These are phyloP conservation scores for Drosophila rubida DNA, from an alignment of 2,888 invertebrate species.

Conservation along the genomic window DNA sequence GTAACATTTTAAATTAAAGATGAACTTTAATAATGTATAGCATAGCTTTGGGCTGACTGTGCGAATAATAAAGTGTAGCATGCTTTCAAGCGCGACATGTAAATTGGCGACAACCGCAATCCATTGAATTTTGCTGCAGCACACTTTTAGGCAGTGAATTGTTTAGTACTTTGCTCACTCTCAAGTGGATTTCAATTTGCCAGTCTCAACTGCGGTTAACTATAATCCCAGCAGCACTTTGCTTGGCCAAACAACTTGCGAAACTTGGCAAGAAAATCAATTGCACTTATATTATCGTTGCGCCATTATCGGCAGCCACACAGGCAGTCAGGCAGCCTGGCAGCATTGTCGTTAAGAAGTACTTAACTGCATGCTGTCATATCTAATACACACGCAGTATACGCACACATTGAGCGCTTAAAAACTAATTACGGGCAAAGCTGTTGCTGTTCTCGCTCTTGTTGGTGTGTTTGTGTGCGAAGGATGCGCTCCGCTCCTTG, in stretches of 20 bases:
- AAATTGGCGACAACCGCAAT: not conserved
- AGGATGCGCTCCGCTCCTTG: slow-evolving; percentile 15
- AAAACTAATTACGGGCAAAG: slow-evolving; percentile 79
- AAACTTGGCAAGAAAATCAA: slow-evolving; percentile 72
- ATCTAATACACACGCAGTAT: slow-evolving; percentile 54
- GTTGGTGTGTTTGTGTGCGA: slow-evolving; percentile 35
- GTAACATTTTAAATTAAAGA: not conserved
- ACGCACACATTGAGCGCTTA: slow-evolving; percentile 57
- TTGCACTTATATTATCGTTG: slow-evolving; percentile 64
- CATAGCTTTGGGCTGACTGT: not conserved
- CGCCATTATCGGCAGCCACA: slow-evolving; percentile 71
- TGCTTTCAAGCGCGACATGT: not conserved
- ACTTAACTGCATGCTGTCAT: slow-evolving; percentile 78
- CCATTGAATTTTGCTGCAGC: slow-evolving; percentile 1
- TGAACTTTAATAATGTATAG: not conserved
- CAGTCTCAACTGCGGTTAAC: slow-evolving; percentile 30
- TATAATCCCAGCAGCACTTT: slow-evolving; percentile 36
- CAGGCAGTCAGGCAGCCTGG: not conserved
- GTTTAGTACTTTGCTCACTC: not conserved
- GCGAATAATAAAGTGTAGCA: not conserved
- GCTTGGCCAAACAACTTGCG: slow-evolving; percentile 18
- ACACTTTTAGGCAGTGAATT: slow-evolving; percentile 5
- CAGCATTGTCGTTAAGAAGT: slow-evolving; percentile 70
- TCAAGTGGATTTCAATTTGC: slow-evolving; percentile 4
- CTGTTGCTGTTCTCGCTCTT: slow-evolving; percentile 28